A percentile compares a stretch with the other conserved stretches of the same genome.
Evolutionary conservation across 2,113 vertebrate species (phyloP).

Genomic region (Oostethus manadensis): DNA sequence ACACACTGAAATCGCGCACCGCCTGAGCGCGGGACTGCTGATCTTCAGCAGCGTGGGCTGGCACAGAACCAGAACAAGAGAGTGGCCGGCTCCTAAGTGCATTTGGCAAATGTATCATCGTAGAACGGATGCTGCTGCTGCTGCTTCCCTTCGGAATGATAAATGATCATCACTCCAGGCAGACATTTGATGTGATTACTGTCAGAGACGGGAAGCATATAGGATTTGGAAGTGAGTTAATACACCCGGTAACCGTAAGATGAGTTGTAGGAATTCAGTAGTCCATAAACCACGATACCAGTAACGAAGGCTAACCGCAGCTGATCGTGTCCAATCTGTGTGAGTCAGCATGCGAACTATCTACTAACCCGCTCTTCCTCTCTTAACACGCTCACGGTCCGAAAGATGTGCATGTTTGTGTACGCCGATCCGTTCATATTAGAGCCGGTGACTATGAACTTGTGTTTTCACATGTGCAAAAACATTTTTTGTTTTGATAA

Average conservation of each 20-base stretch:
- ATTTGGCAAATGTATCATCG: constrained; percentile 27
- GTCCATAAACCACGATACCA: neutral
- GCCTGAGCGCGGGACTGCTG: constrained; percentile 20
- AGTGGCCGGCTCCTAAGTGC: constrained; percentile 4
- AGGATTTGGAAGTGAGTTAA: constrained; percentile 13
- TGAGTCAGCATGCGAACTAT: constrained; percentile 36
- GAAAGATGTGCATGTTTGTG: constrained; percentile 24
- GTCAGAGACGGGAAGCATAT: constrained; percentile 11
- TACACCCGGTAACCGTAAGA: neutral
- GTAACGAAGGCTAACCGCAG: neutral
- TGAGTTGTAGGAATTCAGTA: neutral
- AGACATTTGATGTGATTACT: constrained; percentile 6
- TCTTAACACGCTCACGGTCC: constrained; percentile 9
- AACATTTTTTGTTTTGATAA: neutral
- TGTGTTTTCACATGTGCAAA: constrained; percentile 3
- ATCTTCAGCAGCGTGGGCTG: constrained; percentile 28
- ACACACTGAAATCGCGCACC: constrained; percentile 50
- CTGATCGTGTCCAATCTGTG: constrained; percentile 31
- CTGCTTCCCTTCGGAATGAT: constrained; percentile 24
- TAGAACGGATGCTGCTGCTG: constrained; percentile 2
- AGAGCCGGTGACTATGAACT: constrained; percentile 13
- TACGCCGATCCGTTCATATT: neutral
- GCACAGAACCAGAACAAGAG: constrained; percentile 11
- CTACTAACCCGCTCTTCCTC: constrained; percentile 12
- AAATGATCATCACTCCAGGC: constrained; percentile 20